Base-by-base conservation (phyloP, 2,113 vertebrate genomes). In the Aspiorhynchus laticeps region DNA sequence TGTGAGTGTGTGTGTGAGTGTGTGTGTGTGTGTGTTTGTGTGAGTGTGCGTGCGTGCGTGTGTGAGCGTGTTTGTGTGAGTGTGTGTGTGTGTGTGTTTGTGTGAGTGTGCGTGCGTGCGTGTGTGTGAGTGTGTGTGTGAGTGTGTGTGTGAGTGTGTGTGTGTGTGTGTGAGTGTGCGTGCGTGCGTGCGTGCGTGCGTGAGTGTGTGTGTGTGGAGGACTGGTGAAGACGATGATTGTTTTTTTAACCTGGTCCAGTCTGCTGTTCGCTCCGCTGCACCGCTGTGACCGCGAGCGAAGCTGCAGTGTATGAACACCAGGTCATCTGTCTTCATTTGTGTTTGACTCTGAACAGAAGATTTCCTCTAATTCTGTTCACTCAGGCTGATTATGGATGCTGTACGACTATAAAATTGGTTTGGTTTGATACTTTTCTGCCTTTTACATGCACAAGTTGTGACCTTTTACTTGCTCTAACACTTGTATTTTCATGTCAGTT, bases 241-340 rank as follows among this genome's bases (percentile, higher is more conserved):
- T 26, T 26, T 78, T 78, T 33, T 78, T 53, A 78, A 78, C 75
- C 75, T 19, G 26, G 46, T 78, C 76, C 46, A 53, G 12, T 78
- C 19, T 33, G 15, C 15, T 78, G 28, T 15, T 11, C 46, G 26
- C 43, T 56, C 11, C 11, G 14, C 51, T 38, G 77, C 77, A 80
- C 28, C 2, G 48, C 48, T 19, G 19, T 56, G 76, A 33, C 76
- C 76, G 28, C 26, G 17, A 56, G 78, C 11, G 21, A 61, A 59
- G 21, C 51, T 80, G 77, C 10, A 11, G 33, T 53, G 33, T 61
- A 43, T 43, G 17, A 19, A 43, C 56, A 41, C 19, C 11, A 63
- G 17, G 24, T 61, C 78, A 63, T 80, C 36, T 41, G 21, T 80
- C 78, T 80, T 80, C 78, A 41, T 80, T 41, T 63, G 78, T 80